A percentile compares a stretch with the other conserved stretches of the same genome.
Evolutionary conservation across 2,797 vertebrate species (phyloP).

Genomic region (Allochrocebus solatus): DNA sequence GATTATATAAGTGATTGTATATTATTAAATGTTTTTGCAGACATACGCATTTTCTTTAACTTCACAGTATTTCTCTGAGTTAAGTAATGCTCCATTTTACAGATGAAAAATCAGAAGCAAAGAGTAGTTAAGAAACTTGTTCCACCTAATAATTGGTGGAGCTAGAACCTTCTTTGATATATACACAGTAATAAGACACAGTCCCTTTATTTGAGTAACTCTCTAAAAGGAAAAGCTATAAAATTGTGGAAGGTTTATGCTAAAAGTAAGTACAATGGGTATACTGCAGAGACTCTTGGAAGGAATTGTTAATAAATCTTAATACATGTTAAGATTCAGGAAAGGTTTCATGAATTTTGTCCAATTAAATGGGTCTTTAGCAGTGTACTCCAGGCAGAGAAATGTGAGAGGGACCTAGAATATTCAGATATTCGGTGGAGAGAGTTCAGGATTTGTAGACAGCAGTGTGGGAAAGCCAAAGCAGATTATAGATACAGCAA

Average conservation of each 20-base stretch:
- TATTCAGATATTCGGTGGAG: background rate
- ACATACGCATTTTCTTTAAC: background rate
- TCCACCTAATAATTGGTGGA: background rate
- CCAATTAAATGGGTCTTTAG: background rate
- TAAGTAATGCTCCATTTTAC: background rate
- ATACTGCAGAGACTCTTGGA: background rate
- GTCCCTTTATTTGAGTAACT: background rate
- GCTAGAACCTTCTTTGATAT: background rate
- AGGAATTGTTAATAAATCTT: background rate
- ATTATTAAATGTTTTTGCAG: background rate
- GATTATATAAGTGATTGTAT: background rate
- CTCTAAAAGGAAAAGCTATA: background rate
- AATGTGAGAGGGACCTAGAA: background rate
- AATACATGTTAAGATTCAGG: background rate
- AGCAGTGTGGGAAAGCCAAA: background rate
- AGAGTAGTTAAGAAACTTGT: background rate
- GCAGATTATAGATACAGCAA: accelerated
- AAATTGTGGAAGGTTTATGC: background rate
- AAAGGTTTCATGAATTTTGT: background rate
- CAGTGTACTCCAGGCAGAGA: background rate
- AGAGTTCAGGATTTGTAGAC: background rate
- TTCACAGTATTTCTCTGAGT: background rate
- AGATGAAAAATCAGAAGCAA: background rate
- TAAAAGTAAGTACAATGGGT: background rate
- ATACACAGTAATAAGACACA: background rate